Evolutionary conservation across 2,888 invertebrate genomes (phyloP).

Genomic region (Agrotis puta): DNA sequence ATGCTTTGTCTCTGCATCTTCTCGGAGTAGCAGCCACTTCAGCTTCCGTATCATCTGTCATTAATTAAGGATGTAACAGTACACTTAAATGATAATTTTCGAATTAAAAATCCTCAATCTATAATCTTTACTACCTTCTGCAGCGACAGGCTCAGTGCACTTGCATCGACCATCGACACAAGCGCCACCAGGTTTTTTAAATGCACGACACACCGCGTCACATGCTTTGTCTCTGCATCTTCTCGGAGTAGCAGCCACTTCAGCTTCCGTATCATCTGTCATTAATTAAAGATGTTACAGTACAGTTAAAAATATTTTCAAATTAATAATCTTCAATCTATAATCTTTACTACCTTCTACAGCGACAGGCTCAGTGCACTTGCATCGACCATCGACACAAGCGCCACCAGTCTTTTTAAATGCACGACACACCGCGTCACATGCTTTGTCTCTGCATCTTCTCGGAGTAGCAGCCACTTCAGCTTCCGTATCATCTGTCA

Average conservation of each 20-base stretch:
- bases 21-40: not conserved
- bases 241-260: too few species aligned
- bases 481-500: not conserved
- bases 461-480: not conserved
- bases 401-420: constrained; percentile 10
- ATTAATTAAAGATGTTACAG: too few species aligned
- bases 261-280: too few species aligned
- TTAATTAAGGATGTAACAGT: too few species aligned
- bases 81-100: too few species aligned
- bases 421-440: constrained; percentile 24
- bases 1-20: constrained; percentile 13
- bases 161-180: constrained; percentile 43
- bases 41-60: not conserved
- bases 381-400: constrained; percentile 43
- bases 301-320: too few species aligned
- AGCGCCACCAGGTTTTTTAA: constrained; percentile 14
- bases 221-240: constrained; percentile 22
- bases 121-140: constrained; percentile 1
- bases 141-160: constrained; percentile 18
- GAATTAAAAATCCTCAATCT: too few species aligned
- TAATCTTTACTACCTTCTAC: constrained; percentile 9
- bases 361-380: constrained; percentile 8
- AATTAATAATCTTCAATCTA: too few species aligned
- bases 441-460: constrained; percentile 13
- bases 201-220: constrained; percentile 14